Conservation (phyloP, 2,888 invertebrate genomes). For the Synanthedon formicaeformis region DNA sequence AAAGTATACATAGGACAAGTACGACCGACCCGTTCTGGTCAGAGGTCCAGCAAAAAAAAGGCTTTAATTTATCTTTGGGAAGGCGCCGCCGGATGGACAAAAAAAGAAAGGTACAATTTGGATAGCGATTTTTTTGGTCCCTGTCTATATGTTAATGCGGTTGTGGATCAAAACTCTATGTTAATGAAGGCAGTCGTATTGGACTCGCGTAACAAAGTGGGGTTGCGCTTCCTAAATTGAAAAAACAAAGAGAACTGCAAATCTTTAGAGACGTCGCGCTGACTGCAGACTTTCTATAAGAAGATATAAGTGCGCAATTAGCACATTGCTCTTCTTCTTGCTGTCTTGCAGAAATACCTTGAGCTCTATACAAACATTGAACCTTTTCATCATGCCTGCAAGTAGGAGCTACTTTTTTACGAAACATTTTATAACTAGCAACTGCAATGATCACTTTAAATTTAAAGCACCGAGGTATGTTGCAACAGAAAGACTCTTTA, state of each 20-base stretch:
- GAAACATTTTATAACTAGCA: too few relatives aligned
- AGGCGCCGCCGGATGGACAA: slow-evolving; percentile 26
- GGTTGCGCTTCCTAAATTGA: slow-evolving; percentile 18
- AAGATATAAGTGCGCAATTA: too few relatives aligned
- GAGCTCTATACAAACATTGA: too few relatives aligned
- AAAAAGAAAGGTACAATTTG: slow-evolving; percentile 36
- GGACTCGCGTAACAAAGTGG: slow-evolving; percentile 13
- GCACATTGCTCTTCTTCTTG: too few relatives aligned
- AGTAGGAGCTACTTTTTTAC: too few relatives aligned
- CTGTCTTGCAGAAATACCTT: too few relatives aligned
- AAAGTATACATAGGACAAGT: slow-evolving; percentile 28
- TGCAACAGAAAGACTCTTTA: too few relatives aligned
- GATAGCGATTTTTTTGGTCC: slow-evolving; percentile 32
- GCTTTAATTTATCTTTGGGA: slow-evolving; percentile 36
- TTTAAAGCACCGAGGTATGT: too few relatives aligned
- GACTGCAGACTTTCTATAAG: too few relatives aligned
- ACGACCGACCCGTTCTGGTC: slow-evolving; percentile 29
- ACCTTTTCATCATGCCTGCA: too few relatives aligned
- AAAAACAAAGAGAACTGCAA: slow-evolving; percentile 22
- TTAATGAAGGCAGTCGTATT: slow-evolving; percentile 38
- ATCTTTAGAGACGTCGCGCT: too few relatives aligned
- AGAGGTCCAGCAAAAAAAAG: slow-evolving; percentile 23
- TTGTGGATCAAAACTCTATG: slow-evolving; percentile 42
- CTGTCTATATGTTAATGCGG: slow-evolving; percentile 49
- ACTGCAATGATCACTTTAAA: too few relatives aligned